These are phyloP conservation scores for Cydia amplana DNA, from an alignment of 1,140 invertebrate species.

Conservation along the genomic window DNA sequence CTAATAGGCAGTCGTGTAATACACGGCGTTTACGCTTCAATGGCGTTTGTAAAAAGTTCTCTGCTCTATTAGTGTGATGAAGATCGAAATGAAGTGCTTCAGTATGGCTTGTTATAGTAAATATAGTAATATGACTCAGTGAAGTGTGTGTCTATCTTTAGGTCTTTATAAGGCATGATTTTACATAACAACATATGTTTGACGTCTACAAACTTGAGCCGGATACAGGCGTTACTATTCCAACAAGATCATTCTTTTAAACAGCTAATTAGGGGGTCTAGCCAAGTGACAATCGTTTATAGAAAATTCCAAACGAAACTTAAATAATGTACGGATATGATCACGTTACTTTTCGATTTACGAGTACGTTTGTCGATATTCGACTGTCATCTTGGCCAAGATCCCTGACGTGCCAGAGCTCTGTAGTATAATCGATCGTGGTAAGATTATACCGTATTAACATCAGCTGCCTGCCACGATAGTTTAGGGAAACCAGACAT, in stretches of 20 bases:
- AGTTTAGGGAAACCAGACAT: background rate
- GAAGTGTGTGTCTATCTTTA: background rate
- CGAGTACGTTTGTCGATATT: background rate
- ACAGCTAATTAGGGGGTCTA: too few species aligned
- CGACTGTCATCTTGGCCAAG: too few species aligned
- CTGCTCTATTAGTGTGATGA: constrained; percentile 10
- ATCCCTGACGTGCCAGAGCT: background rate
- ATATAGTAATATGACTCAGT: background rate
- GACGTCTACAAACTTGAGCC: background rate
- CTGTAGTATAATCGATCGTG: background rate
- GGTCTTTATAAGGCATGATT: background rate
- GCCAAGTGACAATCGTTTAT: too few species aligned
- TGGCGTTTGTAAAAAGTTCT: constrained; percentile 21
- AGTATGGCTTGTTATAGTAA: background rate
- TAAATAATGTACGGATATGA: too few species aligned
- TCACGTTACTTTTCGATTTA: background rate
- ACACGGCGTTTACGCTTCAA: constrained; percentile 1
- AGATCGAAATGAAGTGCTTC: background rate
- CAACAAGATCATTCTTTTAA: too few species aligned
- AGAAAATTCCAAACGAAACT: too few species aligned
- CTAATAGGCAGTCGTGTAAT: constrained; percentile 14
- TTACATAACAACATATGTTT: background rate
- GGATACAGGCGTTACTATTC: background rate
- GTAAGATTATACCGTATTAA: background rate
- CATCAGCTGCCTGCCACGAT: background rate